phyloP scores from a whole-genome alignment of 2,888 invertebrate species.

The Augochlorella aurata region DNA sequence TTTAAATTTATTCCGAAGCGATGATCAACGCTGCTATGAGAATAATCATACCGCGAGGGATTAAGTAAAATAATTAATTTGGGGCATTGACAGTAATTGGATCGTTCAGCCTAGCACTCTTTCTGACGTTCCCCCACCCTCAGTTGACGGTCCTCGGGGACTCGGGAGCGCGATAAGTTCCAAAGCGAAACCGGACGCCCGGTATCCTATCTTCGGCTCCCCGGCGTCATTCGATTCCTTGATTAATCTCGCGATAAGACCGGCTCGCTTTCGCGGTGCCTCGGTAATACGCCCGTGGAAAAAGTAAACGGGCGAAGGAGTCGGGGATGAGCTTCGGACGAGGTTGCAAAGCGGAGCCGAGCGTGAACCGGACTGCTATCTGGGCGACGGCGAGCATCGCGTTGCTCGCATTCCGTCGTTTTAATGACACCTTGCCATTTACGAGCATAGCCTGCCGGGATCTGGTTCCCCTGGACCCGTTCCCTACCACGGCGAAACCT shows the following conservation, averaged over 20 bases:
- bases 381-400: constrained; percentile 44
- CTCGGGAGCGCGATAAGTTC: too few relatives aligned
- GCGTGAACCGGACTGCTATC: constrained; percentile 56
- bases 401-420: constrained; percentile 46
- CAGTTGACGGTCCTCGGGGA: too few relatives aligned
- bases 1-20: too few relatives aligned
- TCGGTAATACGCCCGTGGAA: neutral
- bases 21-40: too few relatives aligned
- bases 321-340: constrained; percentile 37
- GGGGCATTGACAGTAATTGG: too few relatives aligned
- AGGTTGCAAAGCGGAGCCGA: constrained; percentile 30
- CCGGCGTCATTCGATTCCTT: neutral
- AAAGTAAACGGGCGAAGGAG: constrained; percentile 41
- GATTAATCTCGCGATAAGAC: constrained; percentile 4
- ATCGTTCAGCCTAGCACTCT: too few relatives aligned
- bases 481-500: constrained; percentile 18
- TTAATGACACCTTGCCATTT: constrained; percentile 69
- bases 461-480: constrained; percentile 13
- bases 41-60: too few relatives aligned
- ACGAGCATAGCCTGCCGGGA: constrained; percentile 49
- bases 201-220: neutral
- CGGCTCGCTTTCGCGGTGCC: neutral
- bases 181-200: neutral
- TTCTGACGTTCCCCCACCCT: too few relatives aligned
- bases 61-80: too few relatives aligned